A percentile compares a stretch with the other conserved stretches of the same genome.
Conservation (phyloP, 2,888 invertebrate genomes). For the Noctua janthe region DNA sequence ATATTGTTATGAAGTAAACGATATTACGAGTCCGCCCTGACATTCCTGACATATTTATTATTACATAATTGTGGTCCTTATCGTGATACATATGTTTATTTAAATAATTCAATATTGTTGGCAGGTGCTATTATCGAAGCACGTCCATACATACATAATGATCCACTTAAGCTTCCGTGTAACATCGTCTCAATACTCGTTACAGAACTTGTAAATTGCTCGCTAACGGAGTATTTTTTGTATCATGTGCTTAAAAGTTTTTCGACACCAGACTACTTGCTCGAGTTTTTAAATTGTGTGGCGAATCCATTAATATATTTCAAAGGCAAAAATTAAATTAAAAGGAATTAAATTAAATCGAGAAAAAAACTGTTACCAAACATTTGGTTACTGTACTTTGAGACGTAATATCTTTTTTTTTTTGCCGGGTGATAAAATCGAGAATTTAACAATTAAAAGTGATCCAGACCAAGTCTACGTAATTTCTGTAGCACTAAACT, state of each 20-base stretch:
- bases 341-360: slow-evolving; percentile 4
- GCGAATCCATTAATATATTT: slow-evolving; percentile 29
- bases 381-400: slow-evolving; percentile 7
- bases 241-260: slow-evolving; percentile 60
- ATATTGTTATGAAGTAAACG: slow-evolving; percentile 22
- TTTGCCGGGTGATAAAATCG: not conserved
- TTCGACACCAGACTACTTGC: slow-evolving; percentile 60
- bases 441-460: slow-evolving; percentile 9
- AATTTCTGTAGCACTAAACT: slow-evolving; percentile 3
- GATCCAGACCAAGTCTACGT: not conserved
- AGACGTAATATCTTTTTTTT: not conserved
- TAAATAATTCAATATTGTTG: slow-evolving; percentile 64
- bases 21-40: slow-evolving; percentile 18
- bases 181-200: slow-evolving; percentile 65
- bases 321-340: too few species aligned
- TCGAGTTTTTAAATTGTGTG: slow-evolving; percentile 36
- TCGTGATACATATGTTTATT: slow-evolving; percentile 48
- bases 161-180: slow-evolving; percentile 71
- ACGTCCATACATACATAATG: slow-evolving; percentile 51
- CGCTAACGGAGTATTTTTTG: slow-evolving; percentile 75
- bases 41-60: slow-evolving; percentile 41
- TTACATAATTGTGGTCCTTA: slow-evolving; percentile 49
- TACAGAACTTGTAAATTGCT: slow-evolving; percentile 71
- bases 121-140: slow-evolving; percentile 70
- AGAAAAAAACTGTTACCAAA: slow-evolving; percentile 19